Evolutionary conservation across 2,888 invertebrate genomes (phyloP).

Genomic region (Eupithecia inturbata): DNA sequence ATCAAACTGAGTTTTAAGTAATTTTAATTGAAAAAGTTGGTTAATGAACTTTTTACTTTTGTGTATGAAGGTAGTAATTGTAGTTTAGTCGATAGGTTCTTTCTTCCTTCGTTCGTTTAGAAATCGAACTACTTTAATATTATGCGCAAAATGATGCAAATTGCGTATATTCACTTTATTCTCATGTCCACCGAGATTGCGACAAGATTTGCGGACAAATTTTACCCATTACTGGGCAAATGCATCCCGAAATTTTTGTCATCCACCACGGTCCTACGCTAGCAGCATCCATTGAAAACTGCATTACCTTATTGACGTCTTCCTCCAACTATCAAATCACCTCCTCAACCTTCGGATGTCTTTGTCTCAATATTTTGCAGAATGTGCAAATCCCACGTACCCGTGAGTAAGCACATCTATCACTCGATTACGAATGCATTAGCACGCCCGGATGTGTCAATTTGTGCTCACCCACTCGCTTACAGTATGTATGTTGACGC

Average conservation of each 20-base stretch:
- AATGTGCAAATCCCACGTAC: slow-evolving; percentile 34
- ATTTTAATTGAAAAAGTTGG: not conserved
- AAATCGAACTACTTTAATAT: too few relatives aligned
- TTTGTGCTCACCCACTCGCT: slow-evolving; percentile 65
- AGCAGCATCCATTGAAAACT: too few relatives aligned
- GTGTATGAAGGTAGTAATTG: not conserved
- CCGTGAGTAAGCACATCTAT: slow-evolving; percentile 32
- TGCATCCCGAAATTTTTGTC: too few relatives aligned
- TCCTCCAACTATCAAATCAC: not conserved
- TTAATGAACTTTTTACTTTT: not conserved
- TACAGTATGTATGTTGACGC: slow-evolving; percentile 44
- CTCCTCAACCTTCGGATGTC: not conserved
- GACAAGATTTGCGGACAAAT: not conserved
- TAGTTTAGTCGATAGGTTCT: not conserved
- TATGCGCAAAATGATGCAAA: too few relatives aligned
- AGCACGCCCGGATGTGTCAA: slow-evolving; percentile 71
- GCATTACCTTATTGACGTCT: not conserved
- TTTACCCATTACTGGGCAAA: not conserved
- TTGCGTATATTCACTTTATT: too few relatives aligned
- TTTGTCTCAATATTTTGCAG: slow-evolving; percentile 4
- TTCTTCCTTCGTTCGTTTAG: not conserved
- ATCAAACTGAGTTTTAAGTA: not conserved
- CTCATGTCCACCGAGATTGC: too few relatives aligned
- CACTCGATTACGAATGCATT: slow-evolving; percentile 58
- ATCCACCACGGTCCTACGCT: too few relatives aligned